These are phyloP conservation scores for Meloidogyne floridensis DNA, from an alignment of 1,140 invertebrate species.

Conservation along the genomic window DNA sequence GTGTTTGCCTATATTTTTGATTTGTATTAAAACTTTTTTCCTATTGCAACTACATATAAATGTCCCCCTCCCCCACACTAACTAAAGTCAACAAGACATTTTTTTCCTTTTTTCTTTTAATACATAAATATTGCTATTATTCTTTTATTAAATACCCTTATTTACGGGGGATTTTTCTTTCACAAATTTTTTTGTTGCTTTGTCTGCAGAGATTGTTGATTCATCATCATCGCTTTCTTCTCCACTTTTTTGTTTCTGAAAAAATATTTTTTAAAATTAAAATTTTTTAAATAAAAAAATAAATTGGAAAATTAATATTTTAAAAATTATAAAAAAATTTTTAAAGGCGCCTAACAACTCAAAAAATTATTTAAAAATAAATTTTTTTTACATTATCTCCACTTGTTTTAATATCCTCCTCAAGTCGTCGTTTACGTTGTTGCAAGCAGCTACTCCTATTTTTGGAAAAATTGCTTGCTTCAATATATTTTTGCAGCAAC, in stretches of 20 bases:
- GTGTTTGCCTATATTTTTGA: too few species aligned
- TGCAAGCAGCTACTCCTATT: background rate
- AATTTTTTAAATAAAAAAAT: too few species aligned
- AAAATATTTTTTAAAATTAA: background rate
- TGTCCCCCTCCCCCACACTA: too few species aligned
- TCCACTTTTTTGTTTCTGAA: background rate
- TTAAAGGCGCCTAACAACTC: too few species aligned
- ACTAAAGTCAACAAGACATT: background rate
- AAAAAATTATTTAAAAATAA: background rate
- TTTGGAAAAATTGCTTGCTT: constrained; percentile 7
- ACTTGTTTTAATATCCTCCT: background rate
- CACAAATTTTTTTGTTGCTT: background rate
- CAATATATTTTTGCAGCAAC: constrained; percentile 20
- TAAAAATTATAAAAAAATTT: background rate
- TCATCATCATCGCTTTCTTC: background rate
- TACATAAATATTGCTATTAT: background rate
- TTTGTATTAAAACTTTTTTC: too few species aligned
- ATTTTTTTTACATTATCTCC: constrained; percentile 10
- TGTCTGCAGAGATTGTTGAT: background rate
- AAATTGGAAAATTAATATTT: background rate
- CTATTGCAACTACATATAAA: too few species aligned
- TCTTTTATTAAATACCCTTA: background rate
- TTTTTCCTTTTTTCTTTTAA: background rate
- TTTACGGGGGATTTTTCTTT: background rate
- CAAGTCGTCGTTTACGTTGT: constrained; percentile 22